Percentiles rank a stretch among this genome's conserved stretches.
Conservation (phyloP, 1,140 invertebrate genomes). For the Drosophila kurseongensis region DNA sequence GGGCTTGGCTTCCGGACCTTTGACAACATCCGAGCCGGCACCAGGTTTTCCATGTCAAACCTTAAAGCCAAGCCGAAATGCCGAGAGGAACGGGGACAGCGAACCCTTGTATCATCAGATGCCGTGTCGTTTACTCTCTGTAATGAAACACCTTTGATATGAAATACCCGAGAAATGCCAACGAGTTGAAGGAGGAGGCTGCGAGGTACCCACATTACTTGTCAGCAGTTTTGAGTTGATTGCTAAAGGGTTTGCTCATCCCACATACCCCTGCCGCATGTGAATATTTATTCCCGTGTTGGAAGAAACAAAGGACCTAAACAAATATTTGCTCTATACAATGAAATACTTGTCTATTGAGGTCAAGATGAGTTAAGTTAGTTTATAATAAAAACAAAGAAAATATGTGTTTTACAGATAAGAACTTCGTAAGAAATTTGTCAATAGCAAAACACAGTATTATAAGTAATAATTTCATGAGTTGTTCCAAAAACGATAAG, state of each 20-base stretch:
- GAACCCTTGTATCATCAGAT: slow-evolving; percentile 19
- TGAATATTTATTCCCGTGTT: background rate
- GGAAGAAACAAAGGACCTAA: background rate
- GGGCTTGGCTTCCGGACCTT: slow-evolving; percentile 43
- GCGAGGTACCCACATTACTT: slow-evolving; percentile 14
- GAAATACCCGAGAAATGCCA: slow-evolving; percentile 27
- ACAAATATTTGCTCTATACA: slow-evolving; percentile 51
- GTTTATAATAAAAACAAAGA: background rate
- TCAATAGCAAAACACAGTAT: no score
- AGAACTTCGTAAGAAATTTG: no score
- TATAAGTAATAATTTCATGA: no score
- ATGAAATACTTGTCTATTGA: slow-evolving; percentile 21
- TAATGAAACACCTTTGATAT: slow-evolving; percentile 49
- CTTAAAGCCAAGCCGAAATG: slow-evolving; percentile 19
- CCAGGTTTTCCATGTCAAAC: background rate
- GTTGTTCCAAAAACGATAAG: no score
- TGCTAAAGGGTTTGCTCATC: slow-evolving; percentile 32
- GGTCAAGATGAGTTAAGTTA: background rate
- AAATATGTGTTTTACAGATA: background rate
- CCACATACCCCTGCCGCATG: slow-evolving; percentile 2
- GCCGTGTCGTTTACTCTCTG: slow-evolving; percentile 34
- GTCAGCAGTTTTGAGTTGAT: slow-evolving; percentile 54
- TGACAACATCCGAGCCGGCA: slow-evolving; percentile 28
- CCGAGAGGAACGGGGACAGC: background rate
- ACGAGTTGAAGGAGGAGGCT: slow-evolving; percentile 4